These are phyloP conservation scores for Salticus scenicus DNA, from an alignment of 2,888 invertebrate species.

Conservation along the genomic window DNA sequence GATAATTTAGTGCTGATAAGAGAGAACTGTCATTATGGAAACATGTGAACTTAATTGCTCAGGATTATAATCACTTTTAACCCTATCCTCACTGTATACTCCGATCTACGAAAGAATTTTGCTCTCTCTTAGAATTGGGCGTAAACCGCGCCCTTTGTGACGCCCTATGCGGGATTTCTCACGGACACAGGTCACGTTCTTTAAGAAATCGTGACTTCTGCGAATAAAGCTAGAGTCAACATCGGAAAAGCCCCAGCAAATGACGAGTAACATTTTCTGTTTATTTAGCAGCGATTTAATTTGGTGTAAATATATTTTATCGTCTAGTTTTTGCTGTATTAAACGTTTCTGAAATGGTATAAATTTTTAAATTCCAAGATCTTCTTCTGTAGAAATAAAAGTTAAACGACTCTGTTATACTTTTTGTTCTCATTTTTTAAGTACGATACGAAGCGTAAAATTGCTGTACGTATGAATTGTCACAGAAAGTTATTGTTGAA, in stretches of 20 bases:
- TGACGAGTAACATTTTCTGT: background rate
- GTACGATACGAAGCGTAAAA: too few species aligned
- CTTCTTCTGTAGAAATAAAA: too few species aligned
- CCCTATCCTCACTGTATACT: background rate
- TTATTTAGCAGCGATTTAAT: background rate
- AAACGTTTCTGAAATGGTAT: too few species aligned
- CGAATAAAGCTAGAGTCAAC: background rate
- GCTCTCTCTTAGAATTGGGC: slow-evolving; percentile 21
- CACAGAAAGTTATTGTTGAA: too few species aligned
- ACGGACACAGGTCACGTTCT: slow-evolving; percentile 36
- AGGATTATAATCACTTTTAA: background rate
- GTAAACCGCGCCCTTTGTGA: slow-evolving; percentile 4
- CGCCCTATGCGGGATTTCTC: slow-evolving; percentile 57
- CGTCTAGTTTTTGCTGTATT: too few species aligned
- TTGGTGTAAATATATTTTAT: background rate
- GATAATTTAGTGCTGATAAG: background rate
- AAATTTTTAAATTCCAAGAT: too few species aligned
- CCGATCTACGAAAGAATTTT: background rate
- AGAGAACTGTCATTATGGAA: background rate
- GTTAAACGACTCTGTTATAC: too few species aligned
- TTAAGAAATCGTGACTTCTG: background rate
- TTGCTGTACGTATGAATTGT: too few species aligned
- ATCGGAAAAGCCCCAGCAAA: slow-evolving; percentile 5
- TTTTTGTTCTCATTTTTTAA: too few species aligned
- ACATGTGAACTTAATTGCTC: slow-evolving; percentile 12